A percentile compares a stretch with the other conserved stretches of the same genome.
These are phyloP conservation scores for Natator depressus DNA, from an alignment of 2,113 vertebrate genomes.

Conservation along the genomic window DNA sequence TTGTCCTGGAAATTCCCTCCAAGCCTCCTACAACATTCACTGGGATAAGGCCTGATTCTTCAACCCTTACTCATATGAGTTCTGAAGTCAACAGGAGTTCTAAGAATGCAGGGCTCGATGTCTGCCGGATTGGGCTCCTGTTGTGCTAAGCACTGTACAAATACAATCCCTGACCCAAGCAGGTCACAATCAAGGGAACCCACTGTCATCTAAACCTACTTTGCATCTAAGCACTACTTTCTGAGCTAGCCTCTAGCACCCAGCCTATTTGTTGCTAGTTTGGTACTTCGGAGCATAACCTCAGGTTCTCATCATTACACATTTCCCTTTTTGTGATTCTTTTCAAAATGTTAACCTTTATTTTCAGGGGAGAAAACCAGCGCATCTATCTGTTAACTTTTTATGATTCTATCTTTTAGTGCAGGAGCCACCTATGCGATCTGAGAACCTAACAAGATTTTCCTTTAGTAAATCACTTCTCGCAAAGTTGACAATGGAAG, in stretches of 20 bases:
- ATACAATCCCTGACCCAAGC: too few relatives aligned
- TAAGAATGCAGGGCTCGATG: not conserved
- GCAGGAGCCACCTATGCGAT: not conserved
- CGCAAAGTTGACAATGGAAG: not conserved
- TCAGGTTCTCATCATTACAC: too few relatives aligned
- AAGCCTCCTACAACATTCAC: not conserved
- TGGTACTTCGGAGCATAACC: too few relatives aligned
- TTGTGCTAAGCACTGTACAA: not conserved
- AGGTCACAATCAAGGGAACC: too few relatives aligned
- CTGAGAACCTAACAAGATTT: not conserved
- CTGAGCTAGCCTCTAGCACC: too few relatives aligned
- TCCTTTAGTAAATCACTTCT: not conserved
- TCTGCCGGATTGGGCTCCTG: not conserved
- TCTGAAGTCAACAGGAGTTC: not conserved
- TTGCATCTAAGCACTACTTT: too few relatives aligned
- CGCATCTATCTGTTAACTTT: not conserved
- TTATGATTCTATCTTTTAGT: not conserved
- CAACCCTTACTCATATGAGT: not conserved
- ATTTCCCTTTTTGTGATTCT: too few relatives aligned
- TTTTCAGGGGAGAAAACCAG: too few relatives aligned
- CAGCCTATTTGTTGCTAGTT: too few relatives aligned
- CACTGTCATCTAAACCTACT: too few relatives aligned
- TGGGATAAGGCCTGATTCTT: not conserved
- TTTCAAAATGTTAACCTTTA: too few relatives aligned
- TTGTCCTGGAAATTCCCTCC: not conserved